Percentiles rank a stretch among this genome's conserved stretches.
phyloP scores from a whole-genome alignment of 35 echinoderm and acorn worm genomes.

The Patiria miniata region DNA sequence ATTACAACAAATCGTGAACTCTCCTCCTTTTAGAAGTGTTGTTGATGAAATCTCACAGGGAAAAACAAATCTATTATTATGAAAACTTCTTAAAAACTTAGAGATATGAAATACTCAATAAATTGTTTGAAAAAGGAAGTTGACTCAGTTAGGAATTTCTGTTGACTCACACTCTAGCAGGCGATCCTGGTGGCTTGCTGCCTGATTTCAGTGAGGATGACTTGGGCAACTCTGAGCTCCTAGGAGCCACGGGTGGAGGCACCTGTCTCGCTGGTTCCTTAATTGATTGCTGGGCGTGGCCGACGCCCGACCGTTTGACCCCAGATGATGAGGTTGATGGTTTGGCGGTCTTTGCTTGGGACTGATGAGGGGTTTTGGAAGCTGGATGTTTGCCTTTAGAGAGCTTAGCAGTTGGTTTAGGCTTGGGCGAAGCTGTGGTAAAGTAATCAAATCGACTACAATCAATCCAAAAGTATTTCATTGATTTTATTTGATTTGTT shows the following conservation, averaged over 20 bases:
- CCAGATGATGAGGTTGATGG: neutral
- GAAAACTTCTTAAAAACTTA: too few relatives aligned
- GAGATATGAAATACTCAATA: too few relatives aligned
- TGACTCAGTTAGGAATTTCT: neutral
- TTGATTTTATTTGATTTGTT: too few relatives aligned
- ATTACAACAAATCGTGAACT: too few relatives aligned
- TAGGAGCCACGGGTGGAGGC: conserved; percentile 73
- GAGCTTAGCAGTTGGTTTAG: neutral
- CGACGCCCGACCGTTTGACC: neutral
- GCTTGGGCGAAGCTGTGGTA: neutral
- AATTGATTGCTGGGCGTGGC: neutral
- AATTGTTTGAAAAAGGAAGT: neutral
- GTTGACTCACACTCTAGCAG: conserved; percentile 68
- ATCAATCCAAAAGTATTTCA: too few relatives aligned
- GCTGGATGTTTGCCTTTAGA: conserved; percentile 16
- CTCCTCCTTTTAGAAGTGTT: too few relatives aligned
- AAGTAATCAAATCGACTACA: neutral
- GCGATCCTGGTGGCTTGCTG: conserved; percentile 37
- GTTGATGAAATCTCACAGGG: too few relatives aligned
- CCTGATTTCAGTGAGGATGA: neutral
- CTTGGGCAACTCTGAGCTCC: conserved; percentile 23
- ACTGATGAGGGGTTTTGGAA: neutral
- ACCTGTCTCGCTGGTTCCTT: conserved; percentile 27
- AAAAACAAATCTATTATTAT: too few relatives aligned
- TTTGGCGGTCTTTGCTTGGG: conserved; percentile 26